Base-by-base conservation (phyloP, 1,140 invertebrate genomes). In the Mercenaria mercenaria region DNA sequence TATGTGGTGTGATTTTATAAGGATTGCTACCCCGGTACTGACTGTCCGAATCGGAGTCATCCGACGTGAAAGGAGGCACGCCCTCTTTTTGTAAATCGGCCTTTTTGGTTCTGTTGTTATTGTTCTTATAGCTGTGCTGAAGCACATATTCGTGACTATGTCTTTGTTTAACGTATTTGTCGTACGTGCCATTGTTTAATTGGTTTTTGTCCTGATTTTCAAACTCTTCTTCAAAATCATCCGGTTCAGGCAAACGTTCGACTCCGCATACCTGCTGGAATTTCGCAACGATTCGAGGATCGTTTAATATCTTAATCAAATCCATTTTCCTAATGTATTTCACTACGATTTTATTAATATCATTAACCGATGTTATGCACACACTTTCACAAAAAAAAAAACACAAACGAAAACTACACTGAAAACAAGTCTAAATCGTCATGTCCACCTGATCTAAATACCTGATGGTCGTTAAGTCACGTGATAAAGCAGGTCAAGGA, bases 1-100 rank as follows among this genome's bases (percentile, higher is more conserved):
- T 88, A 94, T 89, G 87, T 26, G 87, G 87, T 29, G 87, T 89
- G 1, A 89, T 76, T 67, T 52, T 82, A 52, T 74, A 83, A 8
- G 41, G 79, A 32, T 89, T 67, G 26, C 34, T 37, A 23, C 32
- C 56, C 23, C 34, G 41, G 1, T 50, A 52, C 18, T 77, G 77
- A 69, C 79, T 89, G 26, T 89, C 87, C 3, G 87, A 89, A 76
- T 83, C 87, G 0, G 87, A 89, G 43, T 89, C 87, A 59, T 89
- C 87, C 47, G 79, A 83, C 20, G 43, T 76, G 43, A 82, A 89
- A 1, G 87, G 87, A 6, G 87, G 87, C 64, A 89, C 67, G 43
- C 61, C 79, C 69, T 89, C 87, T 74, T 89, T 89, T 52, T 83
- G 79, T 32, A 89, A 59, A 43, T 89, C 79, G 15, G 69, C n/a